Evolutionary conservation across 2,113 vertebrate genomes (phyloP).

Genomic region (Eublepharis macularius): DNA sequence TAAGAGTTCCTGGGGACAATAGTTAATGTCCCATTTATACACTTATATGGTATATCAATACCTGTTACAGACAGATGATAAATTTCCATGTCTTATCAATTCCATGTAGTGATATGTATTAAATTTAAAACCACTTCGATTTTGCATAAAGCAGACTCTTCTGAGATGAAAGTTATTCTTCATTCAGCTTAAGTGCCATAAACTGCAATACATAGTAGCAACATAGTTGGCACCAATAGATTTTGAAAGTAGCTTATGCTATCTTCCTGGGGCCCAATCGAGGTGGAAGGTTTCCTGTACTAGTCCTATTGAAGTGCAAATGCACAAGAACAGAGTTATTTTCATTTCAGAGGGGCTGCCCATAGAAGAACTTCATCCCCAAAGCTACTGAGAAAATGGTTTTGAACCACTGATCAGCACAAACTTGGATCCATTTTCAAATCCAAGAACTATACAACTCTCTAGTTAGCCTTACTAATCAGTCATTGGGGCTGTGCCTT

Average conservation of each 20-base stretch:
- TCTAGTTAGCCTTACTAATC: not conserved
- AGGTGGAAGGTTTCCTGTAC: not conserved
- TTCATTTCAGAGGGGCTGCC: not conserved
- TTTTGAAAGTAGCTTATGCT: not conserved
- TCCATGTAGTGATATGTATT: conserved; percentile 25
- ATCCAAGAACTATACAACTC: conserved; percentile 11
- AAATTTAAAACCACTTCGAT: not conserved
- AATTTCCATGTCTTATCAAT: conserved; percentile 31
- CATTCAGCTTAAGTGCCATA: not conserved
- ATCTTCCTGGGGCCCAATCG: not conserved
- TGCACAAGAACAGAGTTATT: not conserved
- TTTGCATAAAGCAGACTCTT: not conserved
- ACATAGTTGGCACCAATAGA: not conserved
- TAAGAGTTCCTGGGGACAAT: conserved; percentile 40
- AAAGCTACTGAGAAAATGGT: conserved; percentile 11
- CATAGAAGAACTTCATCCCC: not conserved
- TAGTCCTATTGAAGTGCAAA: not conserved
- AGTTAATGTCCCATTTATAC: conserved; percentile 39
- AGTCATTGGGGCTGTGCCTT: not conserved
- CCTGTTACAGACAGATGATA: conserved; percentile 30
- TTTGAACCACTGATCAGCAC: not conserved
- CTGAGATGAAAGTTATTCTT: not conserved
- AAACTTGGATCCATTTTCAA: not conserved
- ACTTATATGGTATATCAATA: conserved; percentile 61
- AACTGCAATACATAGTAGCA: not conserved